Base-by-base conservation (phyloP, 2,797 vertebrate genomes). In the Botia almorhae region DNA sequence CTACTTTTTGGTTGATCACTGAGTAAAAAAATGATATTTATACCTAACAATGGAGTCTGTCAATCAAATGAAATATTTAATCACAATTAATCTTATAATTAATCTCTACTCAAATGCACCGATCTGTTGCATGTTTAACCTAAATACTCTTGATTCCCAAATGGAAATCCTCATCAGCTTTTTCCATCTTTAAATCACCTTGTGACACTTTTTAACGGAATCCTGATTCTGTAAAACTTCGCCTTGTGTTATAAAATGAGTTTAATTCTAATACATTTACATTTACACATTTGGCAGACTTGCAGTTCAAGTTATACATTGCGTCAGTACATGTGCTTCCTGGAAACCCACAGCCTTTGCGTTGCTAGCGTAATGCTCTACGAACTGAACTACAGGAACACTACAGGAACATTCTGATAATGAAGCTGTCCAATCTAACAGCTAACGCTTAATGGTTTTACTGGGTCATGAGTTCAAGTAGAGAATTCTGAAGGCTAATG, bases 161-260 rank as follows among this genome's bases (percentile, higher is more conserved):
- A 74, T 78, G 55, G 23, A 36, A 50, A 29, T 29, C 29, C 29
- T 70, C 16, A 48, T 61, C 58, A 23, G 60, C 26, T 58, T 64
- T 67, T 58, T 1, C 14, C 48, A 1, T 64, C 26, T 70, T 26
- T 39, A 55, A 43, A 53, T 78, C 70, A 73, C 55, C 48, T 68
- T 21, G 36, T 50, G 16, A 51, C 46, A 61, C n/a, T 72, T 21
- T 67, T 36, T 88, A 88, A 89, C 84, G 74, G 79, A 70, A 84
- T 85, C 87, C 85, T 87, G 84, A 90, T 86, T 83, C 76, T 82
- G 77, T 60, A 85, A 67, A 84, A 87, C 76, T 87, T 72, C 83
- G 82, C 74, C 61, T 50, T 69, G 64, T 87, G 85, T 50, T 16
- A 58, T 2, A 60, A 69, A 65, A 73, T 29, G 39, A 39, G 4